phyloP scores from a whole-genome alignment of 2,113 vertebrate genomes.

The Sander lucioperca region DNA sequence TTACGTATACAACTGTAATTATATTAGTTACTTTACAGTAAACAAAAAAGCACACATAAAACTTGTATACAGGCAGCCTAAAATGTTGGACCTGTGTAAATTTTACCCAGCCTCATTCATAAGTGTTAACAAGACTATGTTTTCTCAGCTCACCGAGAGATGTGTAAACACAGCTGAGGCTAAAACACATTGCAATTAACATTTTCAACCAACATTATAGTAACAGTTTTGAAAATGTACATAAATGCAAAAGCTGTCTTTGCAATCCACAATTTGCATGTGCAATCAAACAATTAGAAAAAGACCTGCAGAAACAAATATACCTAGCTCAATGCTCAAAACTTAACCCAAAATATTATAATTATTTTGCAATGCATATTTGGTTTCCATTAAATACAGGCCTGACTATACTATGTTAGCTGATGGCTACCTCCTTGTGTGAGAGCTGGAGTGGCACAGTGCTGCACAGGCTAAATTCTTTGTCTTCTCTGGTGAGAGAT shows the following conservation, averaged over 20 bases:
- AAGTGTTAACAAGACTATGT: not conserved
- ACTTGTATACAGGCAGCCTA: not conserved
- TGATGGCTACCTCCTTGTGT: conserved; percentile 51
- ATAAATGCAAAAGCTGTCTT: not conserved
- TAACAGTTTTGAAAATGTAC: conserved; percentile 3
- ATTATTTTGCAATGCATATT: conserved; percentile 42
- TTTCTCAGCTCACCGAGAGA: not conserved
- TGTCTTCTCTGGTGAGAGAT: conserved; percentile 76
- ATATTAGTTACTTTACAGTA: not conserved
- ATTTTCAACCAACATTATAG: conserved; percentile 13
- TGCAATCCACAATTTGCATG: not conserved
- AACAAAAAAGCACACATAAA: not conserved
- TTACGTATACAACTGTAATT: not conserved
- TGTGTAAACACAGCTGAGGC: conserved; percentile 1
- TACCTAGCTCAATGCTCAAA: not conserved
- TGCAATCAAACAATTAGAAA: not conserved
- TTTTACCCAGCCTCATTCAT: not conserved
- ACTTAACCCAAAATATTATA: not conserved
- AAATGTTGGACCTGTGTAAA: not conserved
- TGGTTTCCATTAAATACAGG: conserved; percentile 29
- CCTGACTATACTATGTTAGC: conserved; percentile 3
- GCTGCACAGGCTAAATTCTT: conserved; percentile 68
- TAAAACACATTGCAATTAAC: not conserved
- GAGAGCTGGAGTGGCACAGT: conserved; percentile 50
- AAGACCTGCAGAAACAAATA: not conserved